Evolutionary conservation across 2,797 vertebrate genomes (phyloP).

Genomic region (Galago senegalensis): DNA sequence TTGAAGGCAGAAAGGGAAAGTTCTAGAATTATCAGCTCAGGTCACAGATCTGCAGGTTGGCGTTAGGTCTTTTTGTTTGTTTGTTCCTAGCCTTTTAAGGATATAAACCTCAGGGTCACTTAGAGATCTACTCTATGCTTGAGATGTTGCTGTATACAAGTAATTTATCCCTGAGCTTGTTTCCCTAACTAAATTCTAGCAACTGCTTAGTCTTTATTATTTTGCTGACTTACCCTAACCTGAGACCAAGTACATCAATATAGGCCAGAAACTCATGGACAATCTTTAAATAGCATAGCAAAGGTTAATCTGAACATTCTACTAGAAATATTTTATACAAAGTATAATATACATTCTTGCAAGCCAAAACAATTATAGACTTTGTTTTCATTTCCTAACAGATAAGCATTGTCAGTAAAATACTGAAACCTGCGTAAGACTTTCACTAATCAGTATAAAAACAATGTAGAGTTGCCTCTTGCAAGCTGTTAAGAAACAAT

Average conservation of each 20-base stretch:
- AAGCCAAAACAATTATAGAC: background rate
- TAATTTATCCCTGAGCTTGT: background rate
- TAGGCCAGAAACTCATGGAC: background rate
- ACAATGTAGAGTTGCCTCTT: background rate
- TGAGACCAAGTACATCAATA: background rate
- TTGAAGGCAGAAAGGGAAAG: background rate
- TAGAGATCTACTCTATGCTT: too few species aligned
- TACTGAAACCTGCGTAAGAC: background rate
- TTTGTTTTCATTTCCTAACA: background rate
- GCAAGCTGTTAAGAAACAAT: background rate
- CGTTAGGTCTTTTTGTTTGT: background rate
- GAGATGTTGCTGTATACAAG: too few species aligned
- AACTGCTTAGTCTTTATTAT: background rate
- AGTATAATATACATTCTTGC: background rate
- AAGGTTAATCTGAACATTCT: background rate
- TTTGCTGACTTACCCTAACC: background rate
- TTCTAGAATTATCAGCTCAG: background rate
- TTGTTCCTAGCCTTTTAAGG: too few species aligned
- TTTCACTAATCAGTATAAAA: background rate
- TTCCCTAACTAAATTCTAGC: slow-evolving; percentile 14
- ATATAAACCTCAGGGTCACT: too few species aligned
- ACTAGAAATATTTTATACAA: slow-evolving; percentile 11
- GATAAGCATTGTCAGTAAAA: background rate
- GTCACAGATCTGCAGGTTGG: background rate
- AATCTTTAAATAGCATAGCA: background rate